A percentile compares a stretch with the other conserved stretches of the same genome.
phyloP scores from a whole-genome alignment of 2,888 invertebrate species.

The Myopa testacea region DNA sequence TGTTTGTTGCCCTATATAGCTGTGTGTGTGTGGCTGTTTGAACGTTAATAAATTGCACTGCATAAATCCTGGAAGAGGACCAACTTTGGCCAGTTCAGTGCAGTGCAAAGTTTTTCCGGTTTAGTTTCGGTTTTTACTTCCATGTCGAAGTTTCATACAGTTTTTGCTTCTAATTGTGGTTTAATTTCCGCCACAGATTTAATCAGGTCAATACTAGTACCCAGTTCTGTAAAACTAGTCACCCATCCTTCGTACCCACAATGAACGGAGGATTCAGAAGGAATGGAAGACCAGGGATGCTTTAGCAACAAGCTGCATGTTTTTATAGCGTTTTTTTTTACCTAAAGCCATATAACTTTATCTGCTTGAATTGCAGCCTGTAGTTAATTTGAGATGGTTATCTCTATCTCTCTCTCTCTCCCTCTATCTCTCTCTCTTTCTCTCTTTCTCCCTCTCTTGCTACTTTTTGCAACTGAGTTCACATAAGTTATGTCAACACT shows the following conservation, averaged over 20 bases:
- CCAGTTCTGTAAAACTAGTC: not conserved
- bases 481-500: not conserved
- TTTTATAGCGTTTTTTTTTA: too few species aligned
- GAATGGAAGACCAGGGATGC: too few species aligned
- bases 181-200: slow-evolving; percentile 50
- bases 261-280: too few species aligned
- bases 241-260: too few species aligned
- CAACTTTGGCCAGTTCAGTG: slow-evolving; percentile 13
- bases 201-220: slow-evolving; percentile 40
- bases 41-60: not conserved
- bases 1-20: not conserved
- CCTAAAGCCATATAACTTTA: too few species aligned
- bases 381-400: too few species aligned
- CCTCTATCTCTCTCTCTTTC: not conserved
- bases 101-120: slow-evolving; percentile 15
- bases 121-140: slow-evolving; percentile 28
- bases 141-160: slow-evolving; percentile 14
- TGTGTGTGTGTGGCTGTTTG: not conserved
- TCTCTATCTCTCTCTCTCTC: not conserved
- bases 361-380: too few species aligned
- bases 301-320: too few species aligned
- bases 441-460: not conserved
- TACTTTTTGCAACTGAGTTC: not conserved
- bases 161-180: slow-evolving; percentile 48
- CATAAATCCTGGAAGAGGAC: slow-evolving; percentile 17